Evolutionary conservation across 1,140 invertebrate genomes (phyloP).

Genomic region (Agrypnia vestita): DNA sequence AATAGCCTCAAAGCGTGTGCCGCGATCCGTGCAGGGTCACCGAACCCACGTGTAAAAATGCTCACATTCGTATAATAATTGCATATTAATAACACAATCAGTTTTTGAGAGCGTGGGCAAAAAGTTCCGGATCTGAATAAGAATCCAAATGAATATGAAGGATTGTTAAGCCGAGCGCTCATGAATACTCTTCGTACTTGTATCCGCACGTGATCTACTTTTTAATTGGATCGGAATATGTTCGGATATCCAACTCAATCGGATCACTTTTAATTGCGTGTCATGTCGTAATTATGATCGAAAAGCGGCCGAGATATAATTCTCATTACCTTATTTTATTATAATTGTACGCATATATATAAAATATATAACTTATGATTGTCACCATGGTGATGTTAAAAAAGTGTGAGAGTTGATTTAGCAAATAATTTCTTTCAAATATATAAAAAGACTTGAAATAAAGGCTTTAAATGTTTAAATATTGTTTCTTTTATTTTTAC

Average conservation of each 20-base stretch:
- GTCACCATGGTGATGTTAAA: too few relatives aligned
- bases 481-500: too few relatives aligned
- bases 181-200: slow-evolving; percentile 6
- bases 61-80: slow-evolving; percentile 23
- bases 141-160: slow-evolving; percentile 21
- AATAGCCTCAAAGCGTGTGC: slow-evolving; percentile 18
- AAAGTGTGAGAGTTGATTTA: too few relatives aligned
- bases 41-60: slow-evolving; percentile 1
- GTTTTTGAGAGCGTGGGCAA: slow-evolving; percentile 27
- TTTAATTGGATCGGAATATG: slow-evolving; percentile 5
- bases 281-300: not conserved
- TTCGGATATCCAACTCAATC: not conserved
- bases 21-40: slow-evolving; percentile 4
- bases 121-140: slow-evolving; percentile 27
- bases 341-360: too few relatives aligned
- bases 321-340: too few relatives aligned
- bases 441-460: too few relatives aligned
- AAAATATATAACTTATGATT: too few relatives aligned
- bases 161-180: slow-evolving; percentile 13
- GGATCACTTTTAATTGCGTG: not conserved
- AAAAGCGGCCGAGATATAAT: too few relatives aligned
- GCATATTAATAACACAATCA: slow-evolving; percentile 25
- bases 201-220: slow-evolving; percentile 15
- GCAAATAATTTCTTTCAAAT: too few relatives aligned
- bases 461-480: too few relatives aligned